Conservation (phyloP, 2,888 invertebrate genomes). For the Lottia gigantea region DNA sequence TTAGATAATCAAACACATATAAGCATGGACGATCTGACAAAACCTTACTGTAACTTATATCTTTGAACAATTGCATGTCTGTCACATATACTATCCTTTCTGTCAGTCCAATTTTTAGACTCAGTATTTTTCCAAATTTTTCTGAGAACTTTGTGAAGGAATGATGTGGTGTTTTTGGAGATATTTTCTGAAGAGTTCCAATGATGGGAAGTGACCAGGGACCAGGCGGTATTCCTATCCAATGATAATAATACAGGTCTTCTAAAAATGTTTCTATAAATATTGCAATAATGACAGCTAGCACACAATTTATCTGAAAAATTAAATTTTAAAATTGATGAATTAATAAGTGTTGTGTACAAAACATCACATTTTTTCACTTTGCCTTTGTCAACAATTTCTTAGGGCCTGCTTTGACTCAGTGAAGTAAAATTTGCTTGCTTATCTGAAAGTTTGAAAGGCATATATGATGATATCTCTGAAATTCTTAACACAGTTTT, state of each 20-base stretch:
- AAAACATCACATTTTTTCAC: no score
- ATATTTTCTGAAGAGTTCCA: constrained; percentile 31
- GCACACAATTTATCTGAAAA: not conserved
- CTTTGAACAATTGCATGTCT: constrained; percentile 26
- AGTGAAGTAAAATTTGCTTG: no score
- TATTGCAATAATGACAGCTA: not conserved
- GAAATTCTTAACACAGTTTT: no score
- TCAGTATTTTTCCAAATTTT: constrained; percentile 38
- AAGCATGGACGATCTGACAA: not conserved
- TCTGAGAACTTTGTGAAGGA: constrained; percentile 27
- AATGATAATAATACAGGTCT: constrained; percentile 34
- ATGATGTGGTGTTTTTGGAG: constrained; percentile 27
- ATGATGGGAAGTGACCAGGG: constrained; percentile 42
- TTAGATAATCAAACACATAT: not conserved
- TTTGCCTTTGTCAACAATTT: no score
- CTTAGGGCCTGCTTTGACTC: no score
- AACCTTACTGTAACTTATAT: constrained; percentile 20
- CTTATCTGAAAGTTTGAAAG: no score
- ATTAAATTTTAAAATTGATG: not conserved
- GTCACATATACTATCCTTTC: constrained; percentile 29
- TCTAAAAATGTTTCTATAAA: constrained; percentile 18
- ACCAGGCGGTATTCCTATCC: constrained; percentile 35
- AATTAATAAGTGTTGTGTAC: not conserved
- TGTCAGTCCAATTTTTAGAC: constrained; percentile 33
- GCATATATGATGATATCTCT: no score